Percentiles rank a stretch among this genome's conserved stretches.
Evolutionary conservation across 2,113 vertebrate genomes (phyloP).

Genomic region (Myotis davidii): DNA sequence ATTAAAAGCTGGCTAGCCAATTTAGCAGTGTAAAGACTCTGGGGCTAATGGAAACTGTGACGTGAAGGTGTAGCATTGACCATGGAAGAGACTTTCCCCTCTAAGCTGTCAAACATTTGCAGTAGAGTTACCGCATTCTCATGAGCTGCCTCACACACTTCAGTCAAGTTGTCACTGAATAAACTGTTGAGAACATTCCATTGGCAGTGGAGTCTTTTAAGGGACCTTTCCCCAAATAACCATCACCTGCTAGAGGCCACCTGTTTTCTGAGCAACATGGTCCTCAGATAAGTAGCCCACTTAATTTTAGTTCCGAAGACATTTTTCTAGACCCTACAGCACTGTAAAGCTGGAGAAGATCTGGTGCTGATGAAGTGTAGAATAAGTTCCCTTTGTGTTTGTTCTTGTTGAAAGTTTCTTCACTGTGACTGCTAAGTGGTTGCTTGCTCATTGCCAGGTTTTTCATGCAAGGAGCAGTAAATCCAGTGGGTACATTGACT

Average conservation of each 20-base stretch:
- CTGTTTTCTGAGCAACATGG: constrained; percentile 59
- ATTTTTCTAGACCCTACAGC: constrained; percentile 32
- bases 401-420: neutral
- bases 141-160: neutral
- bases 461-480: neutral
- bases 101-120: neutral
- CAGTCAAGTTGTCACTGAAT: neutral
- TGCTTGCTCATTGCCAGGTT: neutral
- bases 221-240: neutral
- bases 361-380: neutral
- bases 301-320: constrained; percentile 51
- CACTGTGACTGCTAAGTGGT: neutral
- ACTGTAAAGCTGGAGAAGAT: constrained; percentile 9
- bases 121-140: neutral
- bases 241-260: neutral
- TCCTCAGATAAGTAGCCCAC: neutral
- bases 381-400: neutral
- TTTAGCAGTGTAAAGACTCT: neutral
- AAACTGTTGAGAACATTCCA: neutral
- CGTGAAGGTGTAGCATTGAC: neutral
- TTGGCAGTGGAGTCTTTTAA: neutral
- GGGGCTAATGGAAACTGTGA: neutral
- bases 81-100: neutral
- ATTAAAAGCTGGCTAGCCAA: neutral
- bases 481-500: neutral